Evolutionary conservation across 1,140 invertebrate genomes (phyloP).

Genomic region (Sycobia sp.): DNA sequence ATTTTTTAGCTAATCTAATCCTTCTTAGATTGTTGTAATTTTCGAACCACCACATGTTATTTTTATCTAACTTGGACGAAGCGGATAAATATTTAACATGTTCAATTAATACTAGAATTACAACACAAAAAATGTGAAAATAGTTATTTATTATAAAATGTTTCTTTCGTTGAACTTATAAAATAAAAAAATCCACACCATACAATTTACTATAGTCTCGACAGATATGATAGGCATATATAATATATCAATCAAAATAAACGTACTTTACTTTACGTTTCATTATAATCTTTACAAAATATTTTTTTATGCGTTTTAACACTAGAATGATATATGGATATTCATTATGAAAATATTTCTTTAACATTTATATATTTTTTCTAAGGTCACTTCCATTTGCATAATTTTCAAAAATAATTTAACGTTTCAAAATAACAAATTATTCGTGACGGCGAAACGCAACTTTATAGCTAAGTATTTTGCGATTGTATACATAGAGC

Average conservation of each 20-base stretch:
- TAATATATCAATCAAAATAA: neutral
- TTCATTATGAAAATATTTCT: slow-evolving; percentile 5
- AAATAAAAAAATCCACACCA: slow-evolving; percentile 19
- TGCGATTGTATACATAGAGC: too few relatives aligned
- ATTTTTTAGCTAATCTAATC: too few relatives aligned
- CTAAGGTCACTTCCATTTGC: slow-evolving; percentile 4
- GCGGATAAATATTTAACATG: too few relatives aligned
- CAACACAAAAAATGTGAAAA: slow-evolving; percentile 19
- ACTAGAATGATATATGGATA: neutral
- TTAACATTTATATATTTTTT: slow-evolving; percentile 9
- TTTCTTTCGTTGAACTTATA: neutral
- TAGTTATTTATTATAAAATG: slow-evolving; percentile 23
- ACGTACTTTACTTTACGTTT: neutral
- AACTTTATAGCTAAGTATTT: too few relatives aligned
- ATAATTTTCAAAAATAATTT: too few relatives aligned
- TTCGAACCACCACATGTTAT: too few relatives aligned
- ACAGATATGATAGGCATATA: neutral
- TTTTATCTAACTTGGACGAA: too few relatives aligned
- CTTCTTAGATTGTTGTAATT: too few relatives aligned
- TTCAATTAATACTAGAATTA: too few relatives aligned
- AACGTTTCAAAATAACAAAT: too few relatives aligned
- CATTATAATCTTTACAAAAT: neutral
- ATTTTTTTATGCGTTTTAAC: slow-evolving; percentile 2
- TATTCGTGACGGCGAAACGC: too few relatives aligned
- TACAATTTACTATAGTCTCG: slow-evolving; percentile 25